Evolutionary conservation across 1,140 invertebrate species (phyloP).

Genomic region (Battus philenor): DNA sequence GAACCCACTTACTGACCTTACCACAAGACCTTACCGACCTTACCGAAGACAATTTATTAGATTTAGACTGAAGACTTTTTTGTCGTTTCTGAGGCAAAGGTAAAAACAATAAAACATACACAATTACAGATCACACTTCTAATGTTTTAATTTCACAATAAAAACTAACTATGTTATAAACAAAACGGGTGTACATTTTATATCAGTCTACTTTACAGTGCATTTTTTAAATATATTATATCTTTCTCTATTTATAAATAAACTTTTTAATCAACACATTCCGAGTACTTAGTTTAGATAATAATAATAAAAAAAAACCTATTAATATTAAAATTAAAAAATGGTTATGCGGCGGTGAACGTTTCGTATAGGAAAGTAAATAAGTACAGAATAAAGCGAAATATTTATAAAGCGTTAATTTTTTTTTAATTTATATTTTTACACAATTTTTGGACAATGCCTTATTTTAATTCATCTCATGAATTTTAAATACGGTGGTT

Average conservation of each 20-base stretch:
- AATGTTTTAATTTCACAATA: constrained; percentile 34
- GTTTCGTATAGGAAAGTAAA: background rate
- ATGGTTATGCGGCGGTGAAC: constrained; percentile 2
- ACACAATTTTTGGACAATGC: constrained; percentile 1
- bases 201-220: constrained; percentile 39
- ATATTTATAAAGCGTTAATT: constrained; percentile 10
- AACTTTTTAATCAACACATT: constrained; percentile 17
- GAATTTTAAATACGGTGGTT: no score
- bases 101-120: no score
- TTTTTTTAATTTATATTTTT: no score
- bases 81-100: no score
- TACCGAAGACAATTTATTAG: no score
- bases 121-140: constrained; percentile 31
- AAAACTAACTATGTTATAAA: constrained; percentile 28
- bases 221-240: constrained; percentile 35
- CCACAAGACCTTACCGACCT: no score
- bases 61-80: no score
- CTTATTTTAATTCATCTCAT: constrained; percentile 6
- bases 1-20: no score
- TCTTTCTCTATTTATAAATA: constrained; percentile 32
- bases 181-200: constrained; percentile 23
- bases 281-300: constrained; percentile 12
- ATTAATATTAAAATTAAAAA: constrained; percentile 14
- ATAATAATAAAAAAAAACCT: constrained; percentile 8
- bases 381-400: constrained; percentile 10